Evolutionary conservation across 2,888 invertebrate genomes (phyloP), one percentile per base, ranked within the genome.

Genomic region (Tachina fera): DNA sequence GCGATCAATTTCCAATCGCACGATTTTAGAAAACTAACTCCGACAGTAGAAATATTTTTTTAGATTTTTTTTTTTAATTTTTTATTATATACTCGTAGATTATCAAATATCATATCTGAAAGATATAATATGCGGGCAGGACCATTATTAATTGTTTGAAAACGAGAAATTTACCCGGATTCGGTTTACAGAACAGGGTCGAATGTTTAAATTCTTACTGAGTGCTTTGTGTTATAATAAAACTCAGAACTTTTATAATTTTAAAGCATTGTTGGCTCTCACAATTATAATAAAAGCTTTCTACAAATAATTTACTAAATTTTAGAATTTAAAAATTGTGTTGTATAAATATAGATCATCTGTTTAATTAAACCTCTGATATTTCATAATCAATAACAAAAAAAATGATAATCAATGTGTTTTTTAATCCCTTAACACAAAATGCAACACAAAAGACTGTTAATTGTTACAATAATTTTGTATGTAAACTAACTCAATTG

Each of bases 381-480:
- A 60, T 74, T 65, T 65, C 41, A 53, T 22, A 43, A 49, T n/a
- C 3, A 49, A 14, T 43, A 41, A 58, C 9, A 78, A 58, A 13
- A 45, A 47, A 76, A 47, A 76, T n/a, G 22, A 63, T 47, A 61
- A 71, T 31, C n/a, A 63, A n/a, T 31, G 45, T 22, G 5, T 31
- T 13, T 8, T 75, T 16, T 16, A 39, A 39, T 19, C 56, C 77
- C 60, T 68, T 58, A 51, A 80, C 78, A 85, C 85, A 85, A 85
- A 84, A 85, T 71, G 82, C 82, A 85, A 85, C 85, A 85, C 85
- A 82, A 63, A 85, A 85, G 85, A 85, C 85, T 85, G 82, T 70
- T 85, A 51, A 70, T 75, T 85, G 82, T 82, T 82, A 85, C 74
- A 85, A 85, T 70, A 31, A 82, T 65, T 51, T 78, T 60, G 60